Evolutionary conservation across 1,140 invertebrate genomes (phyloP).

Genomic region (Caenorhabditis brenneri): DNA sequence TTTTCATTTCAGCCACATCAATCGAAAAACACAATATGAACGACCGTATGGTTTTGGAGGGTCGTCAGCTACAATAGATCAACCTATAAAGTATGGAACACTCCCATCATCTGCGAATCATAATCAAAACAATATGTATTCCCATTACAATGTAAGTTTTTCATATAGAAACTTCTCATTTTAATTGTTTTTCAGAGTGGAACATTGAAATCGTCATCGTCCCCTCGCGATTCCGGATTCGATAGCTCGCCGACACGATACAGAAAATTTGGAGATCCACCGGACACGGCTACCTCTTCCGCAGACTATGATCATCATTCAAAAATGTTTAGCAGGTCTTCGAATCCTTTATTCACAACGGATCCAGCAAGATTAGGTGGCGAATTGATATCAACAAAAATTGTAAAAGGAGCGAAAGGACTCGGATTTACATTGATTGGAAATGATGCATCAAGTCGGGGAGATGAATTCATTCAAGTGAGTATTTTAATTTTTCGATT

Average conservation of each 20-base stretch:
- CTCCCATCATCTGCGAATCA: conserved; percentile 22
- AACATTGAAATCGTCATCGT: conserved; percentile 7
- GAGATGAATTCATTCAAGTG: conserved; percentile 74
- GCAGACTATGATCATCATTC: conserved; percentile 22
- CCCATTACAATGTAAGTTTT: conserved; percentile 38
- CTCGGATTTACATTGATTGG: conserved; percentile 96
- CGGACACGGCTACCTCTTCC: neutral
- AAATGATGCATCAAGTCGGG: conserved; percentile 76
- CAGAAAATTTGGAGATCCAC: conserved; percentile 22
- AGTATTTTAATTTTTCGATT: too few relatives aligned
- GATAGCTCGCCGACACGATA: conserved; percentile 28
- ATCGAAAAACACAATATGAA: conserved; percentile 95
- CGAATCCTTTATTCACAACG: conserved; percentile 78
- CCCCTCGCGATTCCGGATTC: conserved; percentile 4
- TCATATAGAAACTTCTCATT: neutral
- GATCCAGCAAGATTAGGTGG: conserved; percentile 83
- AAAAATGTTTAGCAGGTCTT: conserved; percentile 19
- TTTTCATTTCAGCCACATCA: conserved; percentile 85
- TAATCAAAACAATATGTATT: conserved; percentile 38
- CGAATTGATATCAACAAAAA: conserved; percentile 78
- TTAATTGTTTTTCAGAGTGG: neutral
- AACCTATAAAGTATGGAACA: conserved; percentile 6
- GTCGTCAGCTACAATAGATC: neutral
- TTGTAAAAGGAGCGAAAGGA: conserved; percentile 87
- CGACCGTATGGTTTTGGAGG: conserved; percentile 76